Evolutionary conservation across 2,797 vertebrate genomes (phyloP).

Genomic region (Periophthalmus magnuspinnatus): DNA sequence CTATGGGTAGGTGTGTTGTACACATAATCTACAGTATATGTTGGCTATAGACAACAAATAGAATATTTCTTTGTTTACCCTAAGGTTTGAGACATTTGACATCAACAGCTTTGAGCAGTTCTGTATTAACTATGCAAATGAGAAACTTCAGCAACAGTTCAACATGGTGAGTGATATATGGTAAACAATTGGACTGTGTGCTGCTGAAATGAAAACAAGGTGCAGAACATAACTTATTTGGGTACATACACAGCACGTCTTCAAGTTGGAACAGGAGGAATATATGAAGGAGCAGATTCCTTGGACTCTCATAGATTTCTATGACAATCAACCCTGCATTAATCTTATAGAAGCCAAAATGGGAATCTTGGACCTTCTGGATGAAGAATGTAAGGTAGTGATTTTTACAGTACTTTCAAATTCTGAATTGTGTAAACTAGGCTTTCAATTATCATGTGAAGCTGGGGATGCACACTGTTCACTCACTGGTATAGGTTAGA

Average conservation of each 20-base stretch:
- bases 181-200: neutral
- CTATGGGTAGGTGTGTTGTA: constrained; percentile 81
- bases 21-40: neutral
- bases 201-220: constrained; percentile 4
- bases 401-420: neutral
- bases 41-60: neutral
- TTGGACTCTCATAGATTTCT: constrained; percentile 99
- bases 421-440: neutral
- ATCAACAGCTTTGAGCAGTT: constrained; percentile 99
- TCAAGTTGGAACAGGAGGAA: constrained; percentile 98
- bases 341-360: constrained; percentile 98
- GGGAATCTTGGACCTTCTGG: constrained; percentile 93
- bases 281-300: constrained; percentile 99
- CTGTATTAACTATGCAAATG: constrained; percentile 99
- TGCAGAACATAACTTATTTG: constrained; percentile 1
- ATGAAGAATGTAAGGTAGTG: constrained; percentile 94
- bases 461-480: too few relatives aligned
- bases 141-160: constrained; percentile 99
- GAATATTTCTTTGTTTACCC: neutral
- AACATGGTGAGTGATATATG: constrained; percentile 90
- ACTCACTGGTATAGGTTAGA: neutral
- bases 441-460: neutral
- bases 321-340: constrained; percentile 99
- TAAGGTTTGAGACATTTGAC: constrained; percentile 97
- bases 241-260: constrained; percentile 86